Evolutionary conservation across 2,888 invertebrate species (phyloP), one percentile per base, ranked within the genome.

Genomic region (Dynastes maya): DNA sequence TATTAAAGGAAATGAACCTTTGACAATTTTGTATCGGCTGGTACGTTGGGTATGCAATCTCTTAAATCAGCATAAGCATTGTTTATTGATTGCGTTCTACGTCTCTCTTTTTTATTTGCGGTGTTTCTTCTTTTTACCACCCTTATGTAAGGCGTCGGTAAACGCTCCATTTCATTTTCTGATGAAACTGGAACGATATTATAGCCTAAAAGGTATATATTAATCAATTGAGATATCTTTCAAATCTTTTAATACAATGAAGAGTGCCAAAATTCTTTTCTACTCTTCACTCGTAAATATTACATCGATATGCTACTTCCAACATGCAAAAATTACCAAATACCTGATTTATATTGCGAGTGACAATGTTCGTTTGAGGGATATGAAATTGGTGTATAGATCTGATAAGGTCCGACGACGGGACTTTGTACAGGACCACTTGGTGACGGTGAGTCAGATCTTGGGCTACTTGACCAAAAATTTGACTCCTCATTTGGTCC

Each of bases 21-120:
- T 13, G 97, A 97, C 40, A 98, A 89, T 89, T 98, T 98, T 0
- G 98, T 98, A 86, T 98, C 98, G 0, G 96, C 94, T 0, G 98
- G 98, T 0, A 98, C 98, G 86, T 98, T 98, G 0, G 98, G 98
- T 84, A 98, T 98, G 88, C 97, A 96, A 81, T 97, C 97, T 13
- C 98, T 89, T 0, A 98, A 90, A 85, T 97, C 96, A 0, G 97
- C 95, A 87, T 98, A 98, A 0, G 98, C 98, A 72, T 96, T 97
- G 89, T 98, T 98, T 81, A 98, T 98, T 83, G 96, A 97, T 87
- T 96, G 95, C 0, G 98, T 98, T 74, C 98, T 90, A 82, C 97
- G 89, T 9, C 98, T 89, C 87, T 98, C 98, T 87, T 98, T 98
- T 89, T 97, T 97, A 88, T 98, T 98, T 22, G 98, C 98, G 0